A percentile compares a stretch with the other conserved stretches of the same genome.
Evolutionary conservation across 2,797 vertebrate species (phyloP).

Genomic region (Lindbergichthys nudifrons): DNA sequence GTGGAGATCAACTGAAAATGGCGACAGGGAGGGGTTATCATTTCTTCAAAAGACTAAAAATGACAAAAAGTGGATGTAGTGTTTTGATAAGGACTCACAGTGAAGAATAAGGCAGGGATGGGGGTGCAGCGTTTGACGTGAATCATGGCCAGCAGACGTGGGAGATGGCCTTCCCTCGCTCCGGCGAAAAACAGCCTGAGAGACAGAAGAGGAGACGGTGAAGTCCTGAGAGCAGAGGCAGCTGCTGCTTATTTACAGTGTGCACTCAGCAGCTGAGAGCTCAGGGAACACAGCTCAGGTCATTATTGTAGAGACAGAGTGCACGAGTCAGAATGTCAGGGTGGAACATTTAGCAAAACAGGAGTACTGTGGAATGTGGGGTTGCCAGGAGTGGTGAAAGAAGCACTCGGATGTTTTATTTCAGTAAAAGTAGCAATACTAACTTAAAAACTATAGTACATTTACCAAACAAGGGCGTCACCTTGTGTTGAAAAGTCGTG

Average conservation of each 20-base stretch:
- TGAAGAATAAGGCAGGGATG: conserved; percentile 90
- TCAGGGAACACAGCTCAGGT: conserved; percentile 30
- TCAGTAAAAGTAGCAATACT: no score
- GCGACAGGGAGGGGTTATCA: neutral
- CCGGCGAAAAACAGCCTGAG: conserved; percentile 89
- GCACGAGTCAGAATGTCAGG: neutral
- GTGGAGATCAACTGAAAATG: conserved; percentile 80
- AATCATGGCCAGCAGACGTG: conserved; percentile 90
- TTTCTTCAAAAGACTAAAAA: neutral
- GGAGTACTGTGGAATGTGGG: neutral
- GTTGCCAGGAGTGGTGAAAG: no score
- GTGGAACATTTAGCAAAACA: neutral
- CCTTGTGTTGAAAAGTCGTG: no score
- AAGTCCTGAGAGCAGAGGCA: conserved; percentile 49
- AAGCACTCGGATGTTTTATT: no score
- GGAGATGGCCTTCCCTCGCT: conserved; percentile 89
- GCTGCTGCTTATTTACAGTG: conserved; percentile 34
- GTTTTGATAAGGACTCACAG: conserved; percentile 76
- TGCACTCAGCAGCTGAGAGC: conserved; percentile 17
- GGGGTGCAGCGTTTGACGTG: conserved; percentile 88
- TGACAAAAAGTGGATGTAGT: neutral
- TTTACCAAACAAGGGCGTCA: no score
- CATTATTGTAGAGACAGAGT: conserved; percentile 7
- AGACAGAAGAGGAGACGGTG: conserved; percentile 19
- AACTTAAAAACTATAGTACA: no score